Evolutionary conservation across 2,113 vertebrate species (phyloP).

Genomic region (Stigmatopora nigra): DNA sequence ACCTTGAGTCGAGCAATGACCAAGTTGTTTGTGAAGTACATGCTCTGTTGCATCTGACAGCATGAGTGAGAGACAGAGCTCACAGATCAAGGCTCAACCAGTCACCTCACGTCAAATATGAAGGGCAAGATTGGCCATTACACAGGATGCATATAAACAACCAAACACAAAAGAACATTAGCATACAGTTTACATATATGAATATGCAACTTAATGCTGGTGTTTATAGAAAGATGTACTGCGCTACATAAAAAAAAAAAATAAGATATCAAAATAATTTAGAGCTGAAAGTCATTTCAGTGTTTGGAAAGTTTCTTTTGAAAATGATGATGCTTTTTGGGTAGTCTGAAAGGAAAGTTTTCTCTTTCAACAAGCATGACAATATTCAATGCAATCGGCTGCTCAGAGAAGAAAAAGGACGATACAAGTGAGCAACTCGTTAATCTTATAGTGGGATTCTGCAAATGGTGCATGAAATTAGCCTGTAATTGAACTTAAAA

Average conservation of each 20-base stretch:
- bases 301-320: not conserved
- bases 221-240: conserved; percentile 13
- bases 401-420: not conserved
- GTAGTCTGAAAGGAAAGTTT: not conserved
- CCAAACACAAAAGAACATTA: conserved; percentile 58
- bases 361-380: not conserved
- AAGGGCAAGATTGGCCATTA: conserved; percentile 70
- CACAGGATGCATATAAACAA: conserved; percentile 65
- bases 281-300: conserved; percentile 9
- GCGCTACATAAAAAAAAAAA: conserved; percentile 16
- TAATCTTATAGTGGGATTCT: not conserved
- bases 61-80: conserved; percentile 62
- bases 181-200: conserved; percentile 73
- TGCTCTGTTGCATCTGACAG: conserved; percentile 59
- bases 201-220: conserved; percentile 52
- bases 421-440: not conserved
- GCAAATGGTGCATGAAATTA: conserved; percentile 13
- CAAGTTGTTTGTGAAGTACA: conserved; percentile 64
- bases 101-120: conserved; percentile 73
- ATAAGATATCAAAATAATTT: not conserved
- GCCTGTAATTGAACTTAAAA: conserved; percentile 7
- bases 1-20: conserved; percentile 64
- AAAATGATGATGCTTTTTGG: not conserved
- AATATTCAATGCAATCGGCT: not conserved
- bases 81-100: conserved; percentile 69